Base-by-base conservation (phyloP, 2,888 invertebrate genomes). In the Tachina lurida region DNA sequence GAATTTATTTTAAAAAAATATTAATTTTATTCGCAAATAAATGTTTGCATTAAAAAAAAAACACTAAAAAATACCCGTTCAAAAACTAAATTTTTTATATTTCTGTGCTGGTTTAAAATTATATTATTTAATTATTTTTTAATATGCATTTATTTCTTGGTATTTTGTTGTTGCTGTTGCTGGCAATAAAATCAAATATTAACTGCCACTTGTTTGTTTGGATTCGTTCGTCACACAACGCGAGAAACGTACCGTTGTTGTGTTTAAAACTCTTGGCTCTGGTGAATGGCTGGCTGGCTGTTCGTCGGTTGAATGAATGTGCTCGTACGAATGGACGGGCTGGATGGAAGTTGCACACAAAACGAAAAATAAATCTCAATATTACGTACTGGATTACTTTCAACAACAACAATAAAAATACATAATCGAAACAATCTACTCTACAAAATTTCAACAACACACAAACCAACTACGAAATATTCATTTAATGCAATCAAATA, bases 171-270 rank as follows among this genome's bases (percentile, higher is more conserved):
- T 87, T 88, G 90, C 87, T 90, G 91, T 88, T 85, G 77, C 88
- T 89, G 87, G 89, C 88, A 88, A 88, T 89, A 88, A 90, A 89
- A 88, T 89, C 87, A 89, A 89, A 88, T 88, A 87, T 74, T 88
- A 89, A 91, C 91, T 91, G 84, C 71, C 86, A 84, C 81, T 83
- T 88, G 82, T 86, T 82, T 78, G 41, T 76, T 56, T 56, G 31
- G 31, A 31, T 7, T 63, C 41, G 76, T 7, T 52, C 12, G 62
- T 70, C 76, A 7, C 31, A 7, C 31, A 31, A 31, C 31, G 79
- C 84, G 79, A 63, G 56, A 58, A 84, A 71, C 79, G 84, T 80
- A 80, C 84, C 79, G 82, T 67, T 71, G 75, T 71, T 76, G 79
- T 76, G 79, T 83, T 68, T 80, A 68, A 82, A 83, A 76, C 86